phyloP scores from a whole-genome alignment of 2,888 invertebrate species.

The Aspidiotus destructor region DNA sequence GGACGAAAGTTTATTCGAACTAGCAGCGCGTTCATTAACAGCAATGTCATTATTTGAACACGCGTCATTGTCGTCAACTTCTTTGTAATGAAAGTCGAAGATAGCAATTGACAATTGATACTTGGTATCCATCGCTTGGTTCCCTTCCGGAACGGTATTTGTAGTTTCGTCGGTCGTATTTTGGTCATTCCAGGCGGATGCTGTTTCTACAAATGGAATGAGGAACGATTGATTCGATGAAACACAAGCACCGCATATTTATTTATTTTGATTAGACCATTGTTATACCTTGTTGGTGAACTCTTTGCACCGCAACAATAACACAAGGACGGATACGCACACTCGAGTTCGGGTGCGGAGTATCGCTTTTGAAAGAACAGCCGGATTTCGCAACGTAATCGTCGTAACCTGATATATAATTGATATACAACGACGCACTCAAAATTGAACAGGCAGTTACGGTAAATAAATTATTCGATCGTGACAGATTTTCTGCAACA shows the following conservation, averaged over 20 bases:
- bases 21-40: constrained; percentile 25
- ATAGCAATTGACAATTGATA: constrained; percentile 50
- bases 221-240: too few species aligned
- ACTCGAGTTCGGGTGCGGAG: constrained; percentile 10
- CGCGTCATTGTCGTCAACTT: constrained; percentile 20
- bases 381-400: constrained; percentile 22
- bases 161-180: constrained; percentile 17
- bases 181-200: constrained; percentile 9
- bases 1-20: constrained; percentile 26
- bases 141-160: constrained; percentile 20
- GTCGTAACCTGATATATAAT: constrained; percentile 21
- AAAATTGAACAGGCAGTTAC: constrained; percentile 21
- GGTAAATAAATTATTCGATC: constrained; percentile 17
- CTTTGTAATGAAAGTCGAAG: constrained; percentile 59
- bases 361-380: constrained; percentile 13
- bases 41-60: constrained; percentile 34
- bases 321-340: constrained; percentile 20
- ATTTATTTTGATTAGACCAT: too few species aligned
- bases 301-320: constrained; percentile 22
- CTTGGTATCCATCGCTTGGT: constrained; percentile 2
- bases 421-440: constrained; percentile 22
- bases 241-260: too few species aligned
- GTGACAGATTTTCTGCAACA: constrained; percentile 21
- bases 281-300: constrained; percentile 9
- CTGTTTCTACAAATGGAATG: too few species aligned